phyloP scores from a whole-genome alignment of 2,113 vertebrate genomes.

The Leucoraja erinaceus region DNA sequence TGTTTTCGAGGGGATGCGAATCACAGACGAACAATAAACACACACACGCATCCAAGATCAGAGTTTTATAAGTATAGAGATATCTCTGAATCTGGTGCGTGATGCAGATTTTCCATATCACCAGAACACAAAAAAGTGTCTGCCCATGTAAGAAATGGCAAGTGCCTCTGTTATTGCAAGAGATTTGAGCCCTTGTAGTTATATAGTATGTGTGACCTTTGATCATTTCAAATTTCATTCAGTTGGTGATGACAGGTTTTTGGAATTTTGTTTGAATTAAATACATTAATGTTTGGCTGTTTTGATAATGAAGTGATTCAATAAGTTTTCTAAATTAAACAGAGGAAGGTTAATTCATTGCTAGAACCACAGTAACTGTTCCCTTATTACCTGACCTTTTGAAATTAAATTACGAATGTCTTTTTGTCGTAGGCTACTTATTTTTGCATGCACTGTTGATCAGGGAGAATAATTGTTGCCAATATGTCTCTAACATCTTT shows the following conservation, averaged over 20 bases:
- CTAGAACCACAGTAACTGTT: background rate
- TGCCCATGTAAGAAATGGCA: background rate
- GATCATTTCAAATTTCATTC: background rate
- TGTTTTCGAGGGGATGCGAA: too few relatives aligned
- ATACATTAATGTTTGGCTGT: too few relatives aligned
- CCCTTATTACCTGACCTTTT: background rate
- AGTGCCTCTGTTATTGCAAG: background rate
- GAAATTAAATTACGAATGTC: background rate
- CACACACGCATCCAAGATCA: too few relatives aligned
- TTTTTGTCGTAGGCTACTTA: background rate
- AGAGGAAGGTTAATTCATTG: background rate
- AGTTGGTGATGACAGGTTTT: background rate
- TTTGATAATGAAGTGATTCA: background rate
- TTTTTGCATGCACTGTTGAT: background rate
- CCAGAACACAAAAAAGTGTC: background rate
- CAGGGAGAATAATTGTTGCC: background rate
- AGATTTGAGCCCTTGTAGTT: background rate
- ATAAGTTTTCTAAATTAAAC: background rate
- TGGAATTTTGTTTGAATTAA: background rate
- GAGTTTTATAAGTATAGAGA: too few relatives aligned
- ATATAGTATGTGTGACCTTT: background rate
- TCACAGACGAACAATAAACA: too few relatives aligned
- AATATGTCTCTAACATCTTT: background rate
- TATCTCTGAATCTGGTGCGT: background rate
- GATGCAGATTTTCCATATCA: background rate